A percentile compares a stretch with the other conserved stretches of the same genome.
Evolutionary conservation across 2,113 vertebrate species (phyloP).

Genomic region (Xyrauchen texanus): DNA sequence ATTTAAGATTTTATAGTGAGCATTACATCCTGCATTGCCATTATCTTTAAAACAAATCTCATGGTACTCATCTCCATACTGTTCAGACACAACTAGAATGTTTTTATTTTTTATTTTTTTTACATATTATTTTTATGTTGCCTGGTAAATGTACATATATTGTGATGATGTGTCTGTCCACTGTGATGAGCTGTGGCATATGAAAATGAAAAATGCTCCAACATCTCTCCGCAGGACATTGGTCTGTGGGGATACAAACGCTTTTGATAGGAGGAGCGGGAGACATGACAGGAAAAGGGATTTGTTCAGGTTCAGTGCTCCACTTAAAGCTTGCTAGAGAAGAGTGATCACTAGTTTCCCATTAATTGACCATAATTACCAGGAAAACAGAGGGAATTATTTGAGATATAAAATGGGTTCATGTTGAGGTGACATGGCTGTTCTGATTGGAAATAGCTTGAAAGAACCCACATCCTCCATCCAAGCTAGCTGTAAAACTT

Average conservation of each 20-base stretch:
- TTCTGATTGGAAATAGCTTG: not conserved
- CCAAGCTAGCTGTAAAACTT: not conserved
- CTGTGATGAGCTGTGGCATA: constrained; percentile 33
- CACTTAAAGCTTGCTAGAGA: constrained; percentile 46
- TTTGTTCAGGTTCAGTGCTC: constrained; percentile 49
- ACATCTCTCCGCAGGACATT: not conserved
- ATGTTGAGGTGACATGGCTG: constrained; percentile 29
- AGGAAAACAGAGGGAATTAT: not conserved
- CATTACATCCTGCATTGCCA: no score
- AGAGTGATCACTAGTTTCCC: constrained; percentile 30
- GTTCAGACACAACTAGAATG: no score
- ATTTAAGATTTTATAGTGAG: no score
- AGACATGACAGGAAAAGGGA: constrained; percentile 42
- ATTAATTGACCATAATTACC: constrained; percentile 47
- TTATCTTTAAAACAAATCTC: no score
- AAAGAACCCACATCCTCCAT: no score
- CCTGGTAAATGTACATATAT: not conserved
- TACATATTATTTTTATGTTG: no score
- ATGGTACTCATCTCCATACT: no score
- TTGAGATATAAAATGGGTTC: constrained; percentile 36
- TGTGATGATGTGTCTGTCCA: not conserved
- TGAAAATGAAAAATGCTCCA: constrained; percentile 4
- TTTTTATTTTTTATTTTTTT: no score
- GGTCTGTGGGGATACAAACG: no score
- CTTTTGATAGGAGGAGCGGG: not conserved